Percentiles rank a stretch among this genome's conserved stretches.
Evolutionary conservation across 2,797 vertebrate species (phyloP).

Genomic region (Crax fasciolata): DNA sequence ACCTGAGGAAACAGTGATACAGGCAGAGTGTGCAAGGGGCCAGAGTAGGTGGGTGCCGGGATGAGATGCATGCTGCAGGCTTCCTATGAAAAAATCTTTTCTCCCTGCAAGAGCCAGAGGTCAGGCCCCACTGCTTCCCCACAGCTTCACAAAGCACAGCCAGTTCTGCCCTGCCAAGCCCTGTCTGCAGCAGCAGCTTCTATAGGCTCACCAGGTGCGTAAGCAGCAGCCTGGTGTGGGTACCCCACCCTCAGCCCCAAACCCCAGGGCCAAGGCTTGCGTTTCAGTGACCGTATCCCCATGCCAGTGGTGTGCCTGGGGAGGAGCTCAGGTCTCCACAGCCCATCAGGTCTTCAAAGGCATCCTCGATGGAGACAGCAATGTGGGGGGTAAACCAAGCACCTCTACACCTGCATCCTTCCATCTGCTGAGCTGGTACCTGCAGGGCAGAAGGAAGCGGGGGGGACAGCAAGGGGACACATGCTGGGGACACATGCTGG

Average conservation of each 20-base stretch:
- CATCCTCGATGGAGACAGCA: background rate
- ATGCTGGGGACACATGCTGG: background rate
- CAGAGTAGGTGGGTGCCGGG: accelerated
- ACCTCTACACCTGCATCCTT: background rate
- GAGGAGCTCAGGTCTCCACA: background rate
- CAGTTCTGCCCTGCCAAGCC: background rate
- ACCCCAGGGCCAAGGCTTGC: background rate
- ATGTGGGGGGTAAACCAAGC: background rate
- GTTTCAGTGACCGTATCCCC: background rate
- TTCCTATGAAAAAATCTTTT: background rate
- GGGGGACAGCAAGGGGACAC: accelerated
- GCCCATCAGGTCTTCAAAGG: background rate
- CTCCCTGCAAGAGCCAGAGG: background rate
- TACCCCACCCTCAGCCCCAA: background rate
- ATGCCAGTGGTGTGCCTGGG: background rate
- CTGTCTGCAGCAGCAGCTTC: background rate
- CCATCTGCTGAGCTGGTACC: background rate
- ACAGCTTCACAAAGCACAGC: background rate
- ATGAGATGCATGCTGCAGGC: accelerated
- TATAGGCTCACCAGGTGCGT: background rate
- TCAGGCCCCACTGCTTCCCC: background rate
- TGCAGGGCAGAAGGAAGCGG: background rate
- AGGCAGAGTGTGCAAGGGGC: background rate
- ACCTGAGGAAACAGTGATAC: background rate
- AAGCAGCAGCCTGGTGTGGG: background rate